Conservation (phyloP, 2,797 vertebrate genomes). For the Sebastes cheni region DNA sequence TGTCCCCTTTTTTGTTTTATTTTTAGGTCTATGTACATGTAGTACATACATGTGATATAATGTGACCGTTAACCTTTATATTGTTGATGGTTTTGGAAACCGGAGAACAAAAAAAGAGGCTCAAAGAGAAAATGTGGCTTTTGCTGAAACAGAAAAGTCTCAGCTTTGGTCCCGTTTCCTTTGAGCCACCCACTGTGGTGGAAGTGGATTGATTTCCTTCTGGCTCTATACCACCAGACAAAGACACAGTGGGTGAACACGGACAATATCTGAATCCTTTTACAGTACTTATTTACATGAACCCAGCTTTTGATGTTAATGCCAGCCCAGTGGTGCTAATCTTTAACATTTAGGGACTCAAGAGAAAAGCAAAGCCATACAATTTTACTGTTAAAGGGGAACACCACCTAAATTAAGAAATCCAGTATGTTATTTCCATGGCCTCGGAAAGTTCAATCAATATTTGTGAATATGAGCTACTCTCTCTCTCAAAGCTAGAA, state of each 20-base stretch:
- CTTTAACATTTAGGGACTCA: conserved; percentile 53
- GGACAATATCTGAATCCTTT: conserved; percentile 29
- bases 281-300: conserved; percentile 51
- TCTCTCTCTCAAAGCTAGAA: too few species aligned
- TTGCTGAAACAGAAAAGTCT: conserved; percentile 25
- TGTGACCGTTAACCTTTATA: conserved; percentile 55
- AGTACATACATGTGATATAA: conserved; percentile 34
- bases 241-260: conserved; percentile 55
- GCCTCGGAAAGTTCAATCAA: too few species aligned
- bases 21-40: conserved; percentile 48
- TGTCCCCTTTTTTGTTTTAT: background rate
- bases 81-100: conserved; percentile 49
- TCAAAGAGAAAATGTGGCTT: background rate
- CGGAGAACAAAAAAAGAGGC: conserved; percentile 18
- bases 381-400: conserved; percentile 13
- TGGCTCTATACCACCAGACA: conserved; percentile 55
- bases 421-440: too few species aligned
- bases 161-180: conserved; percentile 51
- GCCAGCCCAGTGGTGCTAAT: conserved; percentile 67
- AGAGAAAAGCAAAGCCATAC: conserved; percentile 27
- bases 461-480: too few species aligned
- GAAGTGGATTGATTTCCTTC: conserved; percentile 64
- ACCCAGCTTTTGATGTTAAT: conserved; percentile 48
- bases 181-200: conserved; percentile 42
- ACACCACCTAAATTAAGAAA: too few species aligned